Evolutionary conservation across 2,113 vertebrate genomes (phyloP), one percentile per base, ranked within the genome.

Genomic region (Ancistrus triradiatus): DNA sequence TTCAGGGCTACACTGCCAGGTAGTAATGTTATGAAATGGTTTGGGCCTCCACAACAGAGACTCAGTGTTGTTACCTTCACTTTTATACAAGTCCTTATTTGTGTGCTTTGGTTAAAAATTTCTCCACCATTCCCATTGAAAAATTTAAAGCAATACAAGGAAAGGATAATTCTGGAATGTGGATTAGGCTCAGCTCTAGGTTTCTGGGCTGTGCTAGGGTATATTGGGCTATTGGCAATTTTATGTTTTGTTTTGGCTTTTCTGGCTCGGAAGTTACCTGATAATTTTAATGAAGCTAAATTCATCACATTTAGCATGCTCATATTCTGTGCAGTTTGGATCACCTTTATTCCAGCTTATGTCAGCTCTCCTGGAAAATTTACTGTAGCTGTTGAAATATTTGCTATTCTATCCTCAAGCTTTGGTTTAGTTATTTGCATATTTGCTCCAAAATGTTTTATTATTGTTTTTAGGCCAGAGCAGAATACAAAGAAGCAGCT

Each of bases 391-490:
- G 83, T 88, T 4, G 84, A 88, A 63, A 84, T 83, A n/a, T 88
- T 88, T 73, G 83, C 85, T 0, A 87, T 88, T 66, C 64, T 86
- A 44, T 78, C 84, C 1, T 87, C 85, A 11, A 87, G 85, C 38
- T 87, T 82, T 74, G 83, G 85, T 13, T 31, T 88, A 15, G 66
- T 83, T 57, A 65, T 83, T 19, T 87, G 85, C 42, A 43, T 85
- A 52, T 87, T 87, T 77, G 74, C 79, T 46, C 82, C 81, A 25
- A 88, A 86, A 44, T 84, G 81, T 64, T 85, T 77, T 18, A 83
- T 87, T 25, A 85, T 87, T 65, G 46, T 87, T 56, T 11, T 85
- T n/a, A 83, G 77, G 33, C 83, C 86, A 42, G 80, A 86, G 43
- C 74, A 81, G 57, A 87, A 87, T 59, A 85, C 81, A 6, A 87